These are phyloP conservation scores for Diarsia rubi DNA, from an alignment of 2,888 invertebrate genomes.

Conservation along the genomic window DNA sequence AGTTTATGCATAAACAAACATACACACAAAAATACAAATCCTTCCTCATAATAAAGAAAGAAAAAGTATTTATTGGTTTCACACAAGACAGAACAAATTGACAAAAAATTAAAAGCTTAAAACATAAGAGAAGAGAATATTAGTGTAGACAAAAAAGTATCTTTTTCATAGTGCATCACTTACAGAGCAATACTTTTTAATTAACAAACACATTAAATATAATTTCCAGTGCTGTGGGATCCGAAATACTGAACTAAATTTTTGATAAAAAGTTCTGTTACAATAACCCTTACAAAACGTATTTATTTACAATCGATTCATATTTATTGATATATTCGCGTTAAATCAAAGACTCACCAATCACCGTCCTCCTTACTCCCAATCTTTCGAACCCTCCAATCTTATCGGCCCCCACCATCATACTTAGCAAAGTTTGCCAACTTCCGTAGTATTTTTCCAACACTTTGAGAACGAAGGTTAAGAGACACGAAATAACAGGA, in stretches of 20 bases:
- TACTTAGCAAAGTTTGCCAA: conserved; percentile 49
- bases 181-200: too few relatives aligned
- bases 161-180: too few relatives aligned
- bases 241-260: neutral
- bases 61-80: too few relatives aligned
- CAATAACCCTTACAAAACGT: neutral
- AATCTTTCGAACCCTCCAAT: neutral
- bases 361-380: neutral
- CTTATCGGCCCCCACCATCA: conserved; percentile 28
- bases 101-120: too few relatives aligned
- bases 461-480: conserved; percentile 27
- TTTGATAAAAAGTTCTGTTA: neutral
- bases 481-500: conserved; percentile 38
- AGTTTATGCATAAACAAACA: too few relatives aligned
- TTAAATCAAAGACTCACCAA: neutral
- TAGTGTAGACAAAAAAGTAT: too few relatives aligned
- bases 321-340: neutral
- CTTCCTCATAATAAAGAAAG: too few relatives aligned
- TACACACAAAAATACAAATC: too few relatives aligned
- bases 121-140: too few relatives aligned
- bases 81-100: too few relatives aligned
- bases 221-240: neutral
- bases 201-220: too few relatives aligned
- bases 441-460: conserved; percentile 34
- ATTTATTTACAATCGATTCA: neutral